A percentile compares a stretch with the other conserved stretches of the same genome.
These are phyloP conservation scores for Sterna hirundo DNA, from an alignment of 2,113 vertebrate species.

Conservation along the genomic window DNA sequence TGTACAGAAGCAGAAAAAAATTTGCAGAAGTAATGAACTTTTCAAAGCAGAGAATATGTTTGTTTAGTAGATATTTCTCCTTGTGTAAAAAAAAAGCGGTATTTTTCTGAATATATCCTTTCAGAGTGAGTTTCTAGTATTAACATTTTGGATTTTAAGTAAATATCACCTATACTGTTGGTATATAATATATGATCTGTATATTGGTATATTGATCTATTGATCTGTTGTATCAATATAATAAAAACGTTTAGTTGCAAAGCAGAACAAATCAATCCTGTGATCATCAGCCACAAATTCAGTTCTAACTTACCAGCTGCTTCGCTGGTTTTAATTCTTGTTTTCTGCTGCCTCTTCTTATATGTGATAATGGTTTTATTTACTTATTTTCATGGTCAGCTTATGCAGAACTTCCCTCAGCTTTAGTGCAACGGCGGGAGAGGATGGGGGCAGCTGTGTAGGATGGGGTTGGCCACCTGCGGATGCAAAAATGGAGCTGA, in stretches of 20 bases:
- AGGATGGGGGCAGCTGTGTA: not conserved
- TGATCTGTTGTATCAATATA: not conserved
- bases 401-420: not conserved
- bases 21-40: not conserved
- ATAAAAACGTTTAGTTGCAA: not conserved
- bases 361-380: not conserved
- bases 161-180: not conserved
- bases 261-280: not conserved
- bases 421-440: not conserved
- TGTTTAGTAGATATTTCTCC: not conserved
- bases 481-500: not conserved
- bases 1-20: not conserved
- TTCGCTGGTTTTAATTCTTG: not conserved
- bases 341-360: not conserved
- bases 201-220: not conserved
- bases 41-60: not conserved
- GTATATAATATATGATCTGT: not conserved
- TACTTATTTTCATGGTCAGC: not conserved
- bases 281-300: not conserved
- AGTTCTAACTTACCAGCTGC: not conserved
- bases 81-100: not conserved
- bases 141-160: not conserved
- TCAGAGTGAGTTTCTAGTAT: not conserved
- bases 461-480: not conserved
- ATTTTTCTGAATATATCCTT: not conserved